Evolutionary conservation across 64 coral and sea anemone species (phyloP), one percentile per base, ranked within the genome.

Genomic region (Acropora yongei): DNA sequence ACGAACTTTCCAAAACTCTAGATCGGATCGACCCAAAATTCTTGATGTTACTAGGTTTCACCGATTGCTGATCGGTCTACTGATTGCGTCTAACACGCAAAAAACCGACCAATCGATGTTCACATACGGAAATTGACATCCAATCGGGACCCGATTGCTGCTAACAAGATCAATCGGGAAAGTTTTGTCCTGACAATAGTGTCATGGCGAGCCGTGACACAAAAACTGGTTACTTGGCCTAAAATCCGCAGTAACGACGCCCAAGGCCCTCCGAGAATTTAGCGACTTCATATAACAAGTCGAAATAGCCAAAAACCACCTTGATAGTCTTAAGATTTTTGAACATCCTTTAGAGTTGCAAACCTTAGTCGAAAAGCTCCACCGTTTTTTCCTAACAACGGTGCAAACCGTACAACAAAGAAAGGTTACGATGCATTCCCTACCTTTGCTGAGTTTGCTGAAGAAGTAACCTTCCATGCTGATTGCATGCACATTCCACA

Each of bases 261-360:
- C 0, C 47, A 88, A 91, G 88, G 82, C 2, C 20, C 20, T 95
- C 1, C 60, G 83, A 65, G 82, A 95, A 1, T 82, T 81, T 14
- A 80, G 93, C 40, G 93, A 91, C 51, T 88, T 95, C 16, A 18
- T 95, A 47, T 48, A 95, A 41, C 82, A 95, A 88, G 83, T 95
- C 0, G 76, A 81, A 76, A 76, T 87, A 30, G 93, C 89, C 1
- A 91, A 71, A n/a, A 12, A 6, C 2, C 83, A 91, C 45, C 53
- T 95, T 41, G 18, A 12, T 0, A 87, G 80, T 30, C 76, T 95
- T 4, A 63, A 81, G 8, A 90, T 95, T 3, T 90, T 81, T 44
- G 75, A 95, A 14, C 87, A 80, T 50, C 68, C 93, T 11, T 95
- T 89, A 6, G 91, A 95, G 75, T 18, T 95, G 3, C 93, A 90